Evolutionary conservation across 2,888 invertebrate species (phyloP), one percentile per base, ranked within the genome.

Genomic region (Magallana nippona): DNA sequence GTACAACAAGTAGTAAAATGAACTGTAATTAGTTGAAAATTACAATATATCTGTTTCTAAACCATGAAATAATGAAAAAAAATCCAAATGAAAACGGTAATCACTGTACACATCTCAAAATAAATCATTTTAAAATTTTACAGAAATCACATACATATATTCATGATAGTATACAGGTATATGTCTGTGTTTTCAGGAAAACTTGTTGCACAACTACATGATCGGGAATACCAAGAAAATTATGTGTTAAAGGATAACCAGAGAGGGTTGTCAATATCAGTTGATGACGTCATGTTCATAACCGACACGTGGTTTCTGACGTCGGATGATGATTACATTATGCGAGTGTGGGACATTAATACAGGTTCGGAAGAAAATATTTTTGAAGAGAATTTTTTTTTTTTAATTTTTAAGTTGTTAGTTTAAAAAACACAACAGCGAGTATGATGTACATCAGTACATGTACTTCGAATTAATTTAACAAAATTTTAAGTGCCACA

Each of bases 241-340:
- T 84, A 84, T 55, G 44, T 55, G 15, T 77, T 60, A 8, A 82
- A 79, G 19, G 82, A 79, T n/a, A 84, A 84, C 58, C 71, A 82
- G 22, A 79, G 79, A 56, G 84, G 84, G 3, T 32, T 84, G 22
- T 82, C 79, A 27, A 79, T 82, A 15, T 79, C 79, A 5, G 79
- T 84, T 8, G 84, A 84, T 78, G 80, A 82, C 15, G 79, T 77
- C 56, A 57, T 78, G 57, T 79, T 60, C 19, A 55, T 84, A 10
- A 79, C 79, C n/a, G 77, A 63, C 22, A 77, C 63, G 44, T 55
- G 56, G 22, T 32, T 84, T 17, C 32, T 84, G 5, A 82, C 79
- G 19, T 82, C 80, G 11, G 71, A 84, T 62, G 82, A 84, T 79
- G 84, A 84, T 44, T 84, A 77, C 82, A 82, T 84, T 15, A 71